These are phyloP conservation scores for Peromyscus nudipes DNA, from an alignment of 2,797 vertebrate genomes.

Conservation along the genomic window DNA sequence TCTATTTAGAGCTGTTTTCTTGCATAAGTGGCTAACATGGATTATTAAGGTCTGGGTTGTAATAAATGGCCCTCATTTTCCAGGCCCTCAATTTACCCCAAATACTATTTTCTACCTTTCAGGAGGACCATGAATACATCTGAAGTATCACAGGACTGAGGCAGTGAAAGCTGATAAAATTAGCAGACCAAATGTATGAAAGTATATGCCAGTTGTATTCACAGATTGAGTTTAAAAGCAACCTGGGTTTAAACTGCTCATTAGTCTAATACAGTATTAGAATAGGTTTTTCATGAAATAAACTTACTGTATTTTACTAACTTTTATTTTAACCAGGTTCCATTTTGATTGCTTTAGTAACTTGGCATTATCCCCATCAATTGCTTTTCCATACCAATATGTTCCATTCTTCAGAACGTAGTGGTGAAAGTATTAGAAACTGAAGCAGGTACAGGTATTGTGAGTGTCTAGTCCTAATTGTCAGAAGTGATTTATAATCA, in stretches of 20 bases:
- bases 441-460: neutral
- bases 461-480: neutral
- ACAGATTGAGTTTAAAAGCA: neutral
- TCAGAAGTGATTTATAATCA: neutral
- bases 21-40: neutral
- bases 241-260: neutral
- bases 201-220: neutral
- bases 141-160: neutral
- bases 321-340: neutral
- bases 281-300: neutral
- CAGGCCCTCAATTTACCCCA: neutral
- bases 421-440: neutral
- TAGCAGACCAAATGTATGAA: neutral
- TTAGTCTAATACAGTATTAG: neutral
- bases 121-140: neutral
- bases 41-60: neutral
- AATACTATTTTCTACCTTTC: neutral
- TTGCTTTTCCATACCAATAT: neutral
- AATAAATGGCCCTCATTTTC: slow-evolving; percentile 1
- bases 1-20: neutral
- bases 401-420: neutral
- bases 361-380: neutral
- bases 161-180: neutral
- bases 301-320: neutral
- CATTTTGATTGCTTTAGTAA: neutral